A percentile compares a stretch with the other conserved stretches of the same genome.
These are phyloP conservation scores for Holothuria glaberrima DNA, from an alignment of 35 echinoderm and acorn worm species.

Conservation along the genomic window DNA sequence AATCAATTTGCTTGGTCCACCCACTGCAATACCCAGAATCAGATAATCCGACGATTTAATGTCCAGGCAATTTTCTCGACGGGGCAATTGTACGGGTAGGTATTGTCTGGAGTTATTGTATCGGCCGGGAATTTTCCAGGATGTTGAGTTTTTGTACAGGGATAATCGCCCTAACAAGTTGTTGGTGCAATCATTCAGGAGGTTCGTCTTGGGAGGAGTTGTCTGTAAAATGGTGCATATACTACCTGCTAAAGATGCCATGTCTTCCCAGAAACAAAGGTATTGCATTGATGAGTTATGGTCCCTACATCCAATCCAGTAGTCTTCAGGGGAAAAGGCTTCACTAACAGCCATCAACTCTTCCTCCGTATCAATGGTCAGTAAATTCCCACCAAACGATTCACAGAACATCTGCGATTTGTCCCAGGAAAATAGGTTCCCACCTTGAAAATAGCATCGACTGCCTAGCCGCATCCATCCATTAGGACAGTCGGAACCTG, in stretches of 20 bases:
- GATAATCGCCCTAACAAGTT: no score
- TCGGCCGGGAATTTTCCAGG: no score
- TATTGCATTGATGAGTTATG: background rate
- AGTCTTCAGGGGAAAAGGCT: background rate
- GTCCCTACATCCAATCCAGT: slow-evolving; percentile 14
- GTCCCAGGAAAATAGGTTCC: background rate
- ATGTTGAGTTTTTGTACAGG: no score
- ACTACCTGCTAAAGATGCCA: background rate
- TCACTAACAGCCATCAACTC: background rate
- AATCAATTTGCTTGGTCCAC: no score
- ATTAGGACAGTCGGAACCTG: slow-evolving; percentile 5
- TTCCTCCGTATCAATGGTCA: background rate
- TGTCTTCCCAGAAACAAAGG: background rate
- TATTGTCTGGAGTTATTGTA: no score
- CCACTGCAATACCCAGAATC: no score
- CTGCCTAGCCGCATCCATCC: background rate
- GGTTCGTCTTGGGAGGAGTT: no score
- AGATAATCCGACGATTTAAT: no score
- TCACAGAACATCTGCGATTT: slow-evolving; percentile 7
- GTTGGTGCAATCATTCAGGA: no score
- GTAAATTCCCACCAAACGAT: slow-evolving; percentile 11
- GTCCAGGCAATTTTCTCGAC: no score
- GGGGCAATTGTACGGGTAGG: no score
- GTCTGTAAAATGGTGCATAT: background rate
- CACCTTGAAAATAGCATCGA: slow-evolving; percentile 19